A percentile compares a stretch with the other conserved stretches of the same genome.
Conservation (phyloP, 1,140 invertebrate genomes). For the Drosophila athabasca region DNA sequence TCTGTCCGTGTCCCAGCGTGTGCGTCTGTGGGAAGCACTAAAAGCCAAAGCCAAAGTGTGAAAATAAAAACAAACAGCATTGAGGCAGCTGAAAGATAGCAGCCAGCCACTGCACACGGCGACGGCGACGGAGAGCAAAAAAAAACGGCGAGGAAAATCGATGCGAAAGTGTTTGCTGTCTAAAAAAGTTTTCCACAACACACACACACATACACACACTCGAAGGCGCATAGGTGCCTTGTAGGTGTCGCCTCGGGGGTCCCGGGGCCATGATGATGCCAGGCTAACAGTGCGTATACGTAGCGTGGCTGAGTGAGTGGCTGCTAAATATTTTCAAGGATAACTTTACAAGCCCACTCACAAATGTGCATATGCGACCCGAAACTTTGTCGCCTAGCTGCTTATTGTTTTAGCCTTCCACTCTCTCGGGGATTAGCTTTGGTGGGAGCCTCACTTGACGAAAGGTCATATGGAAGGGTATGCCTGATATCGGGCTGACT, state of each 20-base stretch:
- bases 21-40: slow-evolving; percentile 38
- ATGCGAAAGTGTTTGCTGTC: slow-evolving; percentile 71
- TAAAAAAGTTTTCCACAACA: slow-evolving; percentile 56
- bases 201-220: slow-evolving; percentile 13
- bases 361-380: slow-evolving; percentile 50
- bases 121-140: slow-evolving; percentile 1
- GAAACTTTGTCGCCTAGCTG: slow-evolving; percentile 67
- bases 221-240: slow-evolving; percentile 56
- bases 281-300: slow-evolving; percentile 77
- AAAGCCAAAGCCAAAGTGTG: slow-evolving; percentile 56
- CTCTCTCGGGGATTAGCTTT: slow-evolving; percentile 43
- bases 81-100: slow-evolving; percentile 55
- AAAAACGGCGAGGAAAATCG: slow-evolving; percentile 57
- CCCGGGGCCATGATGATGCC: slow-evolving; percentile 58
- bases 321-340: slow-evolving; percentile 80
- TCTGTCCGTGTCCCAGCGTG: slow-evolving; percentile 12
- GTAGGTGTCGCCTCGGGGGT: slow-evolving; percentile 62
- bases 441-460: slow-evolving; percentile 6
- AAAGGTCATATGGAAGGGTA: slow-evolving; percentile 8
- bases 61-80: slow-evolving; percentile 71
- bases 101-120: slow-evolving; percentile 14
- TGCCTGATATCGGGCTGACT: not conserved
- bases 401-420: slow-evolving; percentile 61
- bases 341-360: slow-evolving; percentile 65
- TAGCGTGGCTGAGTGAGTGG: slow-evolving; percentile 67